Evolutionary conservation across 2,113 vertebrate species (phyloP), one percentile per base, ranked within the genome.

Genomic region (Cyphomyrus plagiostoma): DNA sequence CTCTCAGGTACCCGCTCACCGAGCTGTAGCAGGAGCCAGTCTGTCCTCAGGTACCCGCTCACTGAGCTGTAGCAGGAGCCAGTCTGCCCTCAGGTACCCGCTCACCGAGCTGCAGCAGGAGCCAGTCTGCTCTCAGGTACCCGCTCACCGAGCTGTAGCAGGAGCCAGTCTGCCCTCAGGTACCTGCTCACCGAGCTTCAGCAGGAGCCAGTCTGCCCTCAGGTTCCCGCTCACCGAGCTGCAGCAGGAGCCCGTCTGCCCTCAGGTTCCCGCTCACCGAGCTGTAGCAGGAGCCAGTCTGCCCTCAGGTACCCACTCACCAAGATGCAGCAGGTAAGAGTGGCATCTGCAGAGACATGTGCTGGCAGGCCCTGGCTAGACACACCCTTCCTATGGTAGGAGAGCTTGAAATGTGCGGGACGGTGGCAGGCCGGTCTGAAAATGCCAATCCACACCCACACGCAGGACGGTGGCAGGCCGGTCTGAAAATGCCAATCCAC

Each of bases 251-350:
- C 93, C 95, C 95, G 95, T 95, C 94, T 93, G 87, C 94, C 92
- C 94, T 93, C 95, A 93, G 90, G 92, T 94, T 96, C 94, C 62
- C 23, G 91, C 93, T 91, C 94, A 93, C 95, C 95, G 84, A 91
- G 94, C 94, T 93, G 89, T 93, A 94, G 91, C 97, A 98, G 97
- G 97, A 95, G n/a, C n/a, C 95, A 95, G 95, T 95, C 94, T 93
- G 87, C 94, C 92, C 94, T 93, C 95, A 93, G 90, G 92, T 94
- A 96, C 94, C 62, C 45, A 91, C 93, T 91, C 94, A 93, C 95
- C 95, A 84, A 91, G 94, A 94, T 93, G 89, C 93, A 94, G 91
- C 97, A 98, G 97, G 97, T 98, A 97, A 97, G 97, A 93, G 62
- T 89, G 89, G 53, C 46, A 83, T 66, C 85, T 86, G 0, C 19